Evolutionary conservation across 2,888 invertebrate species (phyloP), one percentile per base, ranked within the genome.

Genomic region (Quadroppia sp.): DNA sequence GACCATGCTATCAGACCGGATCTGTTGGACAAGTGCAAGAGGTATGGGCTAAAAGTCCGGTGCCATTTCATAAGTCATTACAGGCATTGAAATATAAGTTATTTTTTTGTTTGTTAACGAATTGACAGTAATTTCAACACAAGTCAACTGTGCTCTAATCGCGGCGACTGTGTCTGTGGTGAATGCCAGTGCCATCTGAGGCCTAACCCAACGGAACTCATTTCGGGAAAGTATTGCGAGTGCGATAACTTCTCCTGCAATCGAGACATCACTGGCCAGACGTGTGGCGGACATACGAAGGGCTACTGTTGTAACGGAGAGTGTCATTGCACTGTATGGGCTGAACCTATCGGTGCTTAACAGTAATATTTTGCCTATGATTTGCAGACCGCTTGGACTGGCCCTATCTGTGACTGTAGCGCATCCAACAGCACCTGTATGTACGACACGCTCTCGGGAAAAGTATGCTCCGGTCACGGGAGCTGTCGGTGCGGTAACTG

Each of bases 1-100:
- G 80, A 78, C n/a, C 78, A 79, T 73, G 75, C 71, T 20, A 74
- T 75, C 6, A 59, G 74, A 48, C 73, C 72, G 25, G 71, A 71
- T 36, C 56, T 53, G 20, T 28, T 73, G 98, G 99, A 9, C 61
- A 7, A 74, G 71, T 71, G 36, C 23, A 20, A n/a, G 42, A 42
- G 71, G 76, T 20, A 78, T 78, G 75, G 78, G 78, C 56, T 77
- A 78, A 11, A 78, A 77, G 64, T 97, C 99, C 83, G 99, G 99
- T 85, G 99, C 98, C 40, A 93, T 99, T 78, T 96, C 99, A 94
- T 99, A 99, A 84, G 95, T 97, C 0, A 90, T 98, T 64, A 94
- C n/a, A n/a, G n/a, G n/a, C n/a, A n/a, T n/a, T n/a, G n/a, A n/a
- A n/a, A n/a, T n/a, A n/a, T n/a, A n/a, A n/a, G n/a, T n/a, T n/a